Base-by-base conservation (phyloP, 2,113 vertebrate genomes). In the Labeo catla region DNA sequence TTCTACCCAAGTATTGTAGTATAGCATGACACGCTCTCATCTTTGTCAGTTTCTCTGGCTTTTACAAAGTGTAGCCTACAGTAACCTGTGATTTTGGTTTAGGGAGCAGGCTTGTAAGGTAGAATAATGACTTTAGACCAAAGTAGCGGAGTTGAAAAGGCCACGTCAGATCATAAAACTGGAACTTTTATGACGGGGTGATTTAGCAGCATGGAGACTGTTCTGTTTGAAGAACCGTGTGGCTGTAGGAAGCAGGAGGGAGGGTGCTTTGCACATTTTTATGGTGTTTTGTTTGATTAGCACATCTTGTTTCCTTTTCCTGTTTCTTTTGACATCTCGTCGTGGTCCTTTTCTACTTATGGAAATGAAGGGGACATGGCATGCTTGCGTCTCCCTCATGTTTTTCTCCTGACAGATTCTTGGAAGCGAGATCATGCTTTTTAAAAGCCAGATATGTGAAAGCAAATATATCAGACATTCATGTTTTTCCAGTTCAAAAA, bases 271-370 rank as follows among this genome's bases (percentile, higher is more conserved):
- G 54, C 19, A 23, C 21, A n/a, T 45, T 68, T 82, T 21, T 82
- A 52, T 50, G 79, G 3, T 68, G 63, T 19, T 45, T 66, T 49
- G 8, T 82, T 50, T 50, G 43, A n/a, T 68, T 8, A 52, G 23
- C 63, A 52, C 63, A 70, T 70, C 63, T 47, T 36, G 13, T 50
- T 81, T 81, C 43, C 79, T 81, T 45, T 81, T 81, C 45, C 80
- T 68, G 63, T 68, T 52, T 82, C 45, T 34, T 45, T 36, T 82
- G 16, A 82, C 45, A 70, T 13, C 8, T 82, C 19, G 6, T 45
- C n/a, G 21, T 45, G 1, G 1, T 61, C 21, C 6, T 80, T 36
- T 63, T 23, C 19, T 12, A 8, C 54, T 61, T 45, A 3, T 61
- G 54, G 54, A 79, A 79, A 45, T 61, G 10, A 61, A 21, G 77